A percentile compares a stretch with the other conserved stretches of the same genome.
These are phyloP conservation scores for Ichneumon xanthorius DNA, from an alignment of 2,888 invertebrate species.

Conservation along the genomic window DNA sequence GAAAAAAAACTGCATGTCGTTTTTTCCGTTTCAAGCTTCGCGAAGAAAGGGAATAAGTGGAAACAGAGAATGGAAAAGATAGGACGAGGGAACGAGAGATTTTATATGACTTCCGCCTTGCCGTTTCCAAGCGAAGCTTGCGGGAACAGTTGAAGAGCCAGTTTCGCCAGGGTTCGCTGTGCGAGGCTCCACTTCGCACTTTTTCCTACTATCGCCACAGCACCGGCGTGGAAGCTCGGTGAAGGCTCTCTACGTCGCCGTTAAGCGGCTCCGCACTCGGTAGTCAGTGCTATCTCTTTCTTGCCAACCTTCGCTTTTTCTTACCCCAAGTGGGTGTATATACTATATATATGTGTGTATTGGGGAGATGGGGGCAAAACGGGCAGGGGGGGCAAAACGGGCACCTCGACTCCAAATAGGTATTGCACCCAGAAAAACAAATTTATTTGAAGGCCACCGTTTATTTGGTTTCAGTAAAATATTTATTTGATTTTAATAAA, in stretches of 20 bases:
- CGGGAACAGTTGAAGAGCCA: slow-evolving; percentile 3
- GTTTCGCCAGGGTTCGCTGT: slow-evolving; percentile 12
- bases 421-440: too few relatives aligned
- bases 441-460: too few relatives aligned
- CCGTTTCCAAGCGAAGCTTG: slow-evolving; percentile 37
- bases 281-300: slow-evolving; percentile 8
- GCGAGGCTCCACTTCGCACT: slow-evolving; percentile 7
- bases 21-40: not conserved
- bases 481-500: too few relatives aligned
- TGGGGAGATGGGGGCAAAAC: too few relatives aligned
- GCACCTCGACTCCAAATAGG: too few relatives aligned
- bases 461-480: too few relatives aligned
- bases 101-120: slow-evolving; percentile 60
- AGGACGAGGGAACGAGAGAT: slow-evolving; percentile 31
- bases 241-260: slow-evolving; percentile 16
- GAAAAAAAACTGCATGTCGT: not conserved
- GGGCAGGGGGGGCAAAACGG: too few relatives aligned
- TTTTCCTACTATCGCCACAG: slow-evolving; percentile 6
- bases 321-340: not conserved
- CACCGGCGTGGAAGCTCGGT: not conserved
- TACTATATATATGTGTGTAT: too few relatives aligned
- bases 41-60: slow-evolving; percentile 6
- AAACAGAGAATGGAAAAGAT: not conserved
- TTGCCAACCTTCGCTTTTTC: slow-evolving; percentile 1
- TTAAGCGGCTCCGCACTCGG: slow-evolving; percentile 27